A percentile compares a stretch with the other conserved stretches of the same genome.
Conservation (phyloP, 2,113 vertebrate genomes). For the Sclerurus mexicanus region DNA sequence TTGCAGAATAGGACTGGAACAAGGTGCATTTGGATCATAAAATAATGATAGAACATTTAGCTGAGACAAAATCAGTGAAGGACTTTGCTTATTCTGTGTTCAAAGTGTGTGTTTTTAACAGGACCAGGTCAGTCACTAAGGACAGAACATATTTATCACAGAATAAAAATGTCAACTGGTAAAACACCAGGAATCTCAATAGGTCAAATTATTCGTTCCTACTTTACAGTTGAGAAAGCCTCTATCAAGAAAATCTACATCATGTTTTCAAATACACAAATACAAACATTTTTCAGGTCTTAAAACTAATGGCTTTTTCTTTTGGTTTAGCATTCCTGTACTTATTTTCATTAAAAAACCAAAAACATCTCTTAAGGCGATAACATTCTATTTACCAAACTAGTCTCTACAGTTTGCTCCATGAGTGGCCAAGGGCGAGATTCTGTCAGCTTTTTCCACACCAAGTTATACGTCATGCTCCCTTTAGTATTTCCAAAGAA, state of each 20-base stretch:
- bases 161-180: background rate
- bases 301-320: background rate
- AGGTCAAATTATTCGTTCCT: background rate
- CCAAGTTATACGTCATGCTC: background rate
- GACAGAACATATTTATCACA: background rate
- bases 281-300: background rate
- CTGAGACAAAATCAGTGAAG: background rate
- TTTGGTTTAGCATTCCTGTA: background rate
- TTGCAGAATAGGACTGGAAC: background rate
- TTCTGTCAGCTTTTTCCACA: background rate
- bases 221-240: background rate
- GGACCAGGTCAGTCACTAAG: background rate
- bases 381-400: background rate
- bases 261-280: background rate
- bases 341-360: background rate
- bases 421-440: rapidly evolving
- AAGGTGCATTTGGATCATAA: background rate
- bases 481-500: background rate
- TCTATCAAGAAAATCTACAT: background rate
- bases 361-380: background rate
- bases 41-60: background rate
- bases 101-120: background rate
- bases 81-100: background rate
- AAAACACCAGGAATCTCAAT: background rate
- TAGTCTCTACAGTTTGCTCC: background rate